A percentile compares a stretch with the other conserved stretches of the same genome.
Evolutionary conservation across 2,888 invertebrate species (phyloP).

Genomic region (Drosophila gaucha): DNA sequence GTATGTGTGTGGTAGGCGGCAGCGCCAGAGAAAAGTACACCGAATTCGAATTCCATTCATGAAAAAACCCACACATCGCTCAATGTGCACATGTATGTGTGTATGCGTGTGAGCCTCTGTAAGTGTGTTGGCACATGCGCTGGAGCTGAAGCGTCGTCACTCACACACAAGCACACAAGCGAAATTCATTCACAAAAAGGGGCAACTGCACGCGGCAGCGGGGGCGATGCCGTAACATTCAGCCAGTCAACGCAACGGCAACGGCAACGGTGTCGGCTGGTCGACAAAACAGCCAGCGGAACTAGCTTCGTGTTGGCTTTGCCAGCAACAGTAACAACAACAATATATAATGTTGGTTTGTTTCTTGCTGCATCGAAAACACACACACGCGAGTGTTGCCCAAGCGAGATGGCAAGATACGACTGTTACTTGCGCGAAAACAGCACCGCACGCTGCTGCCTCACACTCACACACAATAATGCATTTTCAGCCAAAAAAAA

Average conservation of each 20-base stretch:
- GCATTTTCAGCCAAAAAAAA: conserved; percentile 62
- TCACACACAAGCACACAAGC: conserved; percentile 41
- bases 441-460: conserved; percentile 62
- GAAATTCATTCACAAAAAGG: conserved; percentile 79
- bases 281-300: conserved; percentile 59
- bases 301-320: conserved; percentile 64
- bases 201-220: conserved; percentile 65
- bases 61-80: conserved; percentile 79
- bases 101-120: conserved; percentile 30
- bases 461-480: conserved; percentile 59
- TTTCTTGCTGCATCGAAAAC: conserved; percentile 66
- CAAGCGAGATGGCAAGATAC: conserved; percentile 54
- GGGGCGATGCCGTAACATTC: conserved; percentile 72
- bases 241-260: conserved; percentile 35
- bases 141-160: conserved; percentile 58
- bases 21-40: conserved; percentile 74
- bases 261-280: conserved; percentile 43
- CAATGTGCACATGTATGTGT: conserved; percentile 25
- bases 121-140: conserved; percentile 71
- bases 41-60: conserved; percentile 81
- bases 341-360: conserved; percentile 62
- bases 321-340: conserved; percentile 48
- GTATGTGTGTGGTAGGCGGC: conserved; percentile 52
- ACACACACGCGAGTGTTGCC: conserved; percentile 50
- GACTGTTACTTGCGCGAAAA: conserved; percentile 36